Conservation (phyloP, 1,140 invertebrate species). For the Riptortus pedestris region DNA sequence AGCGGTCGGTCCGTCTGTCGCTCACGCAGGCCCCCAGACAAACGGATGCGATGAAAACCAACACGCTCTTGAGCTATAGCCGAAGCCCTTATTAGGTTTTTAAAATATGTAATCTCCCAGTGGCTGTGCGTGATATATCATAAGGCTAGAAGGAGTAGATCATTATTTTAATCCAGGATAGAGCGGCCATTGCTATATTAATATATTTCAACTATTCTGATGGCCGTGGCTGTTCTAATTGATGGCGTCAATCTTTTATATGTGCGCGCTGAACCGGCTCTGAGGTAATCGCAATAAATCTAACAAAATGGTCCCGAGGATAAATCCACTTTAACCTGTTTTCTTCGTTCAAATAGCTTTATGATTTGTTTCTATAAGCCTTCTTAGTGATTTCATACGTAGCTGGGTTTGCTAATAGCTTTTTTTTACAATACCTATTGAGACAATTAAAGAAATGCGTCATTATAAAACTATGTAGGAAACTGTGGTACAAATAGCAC, state of each 20-base stretch:
- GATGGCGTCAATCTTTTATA: not conserved
- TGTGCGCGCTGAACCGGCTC: not conserved
- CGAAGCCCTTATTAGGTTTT: not conserved
- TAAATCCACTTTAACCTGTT: not conserved
- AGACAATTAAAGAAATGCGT: not conserved
- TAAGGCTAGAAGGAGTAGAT: not conserved
- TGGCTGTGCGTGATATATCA: not conserved
- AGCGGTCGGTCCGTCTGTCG: conserved; percentile 6
- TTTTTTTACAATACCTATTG: not conserved
- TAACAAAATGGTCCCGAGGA: not conserved
- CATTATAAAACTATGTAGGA: not conserved
- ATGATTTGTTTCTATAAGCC: not conserved
- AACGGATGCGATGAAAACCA: not conserved
- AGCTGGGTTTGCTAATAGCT: not conserved
- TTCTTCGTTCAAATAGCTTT: not conserved
- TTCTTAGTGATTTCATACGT: not conserved
- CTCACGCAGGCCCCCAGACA: not conserved
- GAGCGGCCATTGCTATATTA: not conserved
- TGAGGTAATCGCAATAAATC: not conserved
- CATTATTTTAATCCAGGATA: not conserved
- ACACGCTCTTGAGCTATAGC: not conserved
- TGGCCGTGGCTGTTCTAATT: not conserved
- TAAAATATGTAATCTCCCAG: not conserved
- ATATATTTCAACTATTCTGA: not conserved
- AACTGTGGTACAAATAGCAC: not conserved